Conservation (phyloP, 2,113 vertebrate species). For the Myotis brandtii region DNA sequence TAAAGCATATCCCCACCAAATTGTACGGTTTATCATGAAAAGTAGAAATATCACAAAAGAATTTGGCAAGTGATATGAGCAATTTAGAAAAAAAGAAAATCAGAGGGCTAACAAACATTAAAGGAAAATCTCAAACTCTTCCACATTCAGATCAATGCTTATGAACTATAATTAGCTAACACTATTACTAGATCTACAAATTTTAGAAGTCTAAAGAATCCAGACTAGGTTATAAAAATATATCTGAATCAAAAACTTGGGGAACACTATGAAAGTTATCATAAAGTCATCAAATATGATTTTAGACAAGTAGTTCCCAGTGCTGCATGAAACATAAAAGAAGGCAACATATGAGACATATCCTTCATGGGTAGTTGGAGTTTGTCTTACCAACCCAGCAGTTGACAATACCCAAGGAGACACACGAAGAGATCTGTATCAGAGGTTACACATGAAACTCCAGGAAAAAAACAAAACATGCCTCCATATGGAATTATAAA, state of each 20-base stretch:
- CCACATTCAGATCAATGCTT: not conserved
- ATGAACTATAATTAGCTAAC: not conserved
- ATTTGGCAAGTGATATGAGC: not conserved
- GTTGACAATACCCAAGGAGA: not conserved
- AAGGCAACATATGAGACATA: not conserved
- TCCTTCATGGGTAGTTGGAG: not conserved
- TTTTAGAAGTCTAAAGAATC: not conserved
- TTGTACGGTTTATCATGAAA: not conserved
- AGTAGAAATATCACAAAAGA: constrained; percentile 30
- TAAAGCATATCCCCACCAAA: not conserved
- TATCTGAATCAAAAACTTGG: not conserved
- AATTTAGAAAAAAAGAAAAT: not conserved
- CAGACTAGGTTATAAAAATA: not conserved
- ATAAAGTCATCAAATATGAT: not conserved
- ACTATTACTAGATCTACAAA: not conserved
- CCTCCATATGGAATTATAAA: not conserved
- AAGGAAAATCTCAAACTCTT: not conserved
- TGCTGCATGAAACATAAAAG: not conserved
- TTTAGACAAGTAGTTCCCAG: not conserved
- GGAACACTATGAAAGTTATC: not conserved
- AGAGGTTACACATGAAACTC: not conserved
- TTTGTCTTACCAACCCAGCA: not conserved
- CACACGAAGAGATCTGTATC: not conserved
- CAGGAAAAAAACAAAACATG: not conserved
- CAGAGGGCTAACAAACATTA: not conserved